Evolutionary conservation across 2,888 invertebrate species (phyloP).

Genomic region (Sinhomidia bicolor): DNA sequence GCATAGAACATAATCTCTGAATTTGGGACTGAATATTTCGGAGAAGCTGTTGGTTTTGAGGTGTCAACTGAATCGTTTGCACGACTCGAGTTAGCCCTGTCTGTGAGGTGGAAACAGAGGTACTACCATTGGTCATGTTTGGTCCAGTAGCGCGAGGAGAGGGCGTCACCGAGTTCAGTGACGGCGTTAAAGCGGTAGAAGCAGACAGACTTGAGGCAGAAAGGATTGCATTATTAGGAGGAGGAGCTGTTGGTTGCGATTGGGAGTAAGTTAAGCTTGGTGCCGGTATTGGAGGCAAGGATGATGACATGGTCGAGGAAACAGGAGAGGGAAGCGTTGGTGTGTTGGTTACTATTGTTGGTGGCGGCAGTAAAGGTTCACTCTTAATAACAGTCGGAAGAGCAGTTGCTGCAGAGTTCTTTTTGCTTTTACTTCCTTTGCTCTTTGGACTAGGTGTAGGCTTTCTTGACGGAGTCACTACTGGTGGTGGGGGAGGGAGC

Average conservation of each 20-base stretch:
- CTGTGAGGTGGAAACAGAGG: slow-evolving; percentile 49
- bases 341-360: slow-evolving; percentile 24
- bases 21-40: slow-evolving; percentile 80
- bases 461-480: slow-evolving; percentile 40
- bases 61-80: slow-evolving; percentile 88
- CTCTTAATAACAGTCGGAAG: slow-evolving; percentile 37
- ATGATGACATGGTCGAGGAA: background rate
- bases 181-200: slow-evolving; percentile 7
- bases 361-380: slow-evolving; percentile 51
- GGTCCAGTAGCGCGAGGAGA: slow-evolving; percentile 52
- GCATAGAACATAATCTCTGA: slow-evolving; percentile 75
- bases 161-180: slow-evolving; percentile 40
- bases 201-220: background rate
- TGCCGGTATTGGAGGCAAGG: background rate
- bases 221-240: slow-evolving; percentile 28
- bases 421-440: slow-evolving; percentile 61
- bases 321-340: slow-evolving; percentile 26
- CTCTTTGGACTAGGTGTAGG: slow-evolving; percentile 73
- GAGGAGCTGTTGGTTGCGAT: slow-evolving; percentile 8
- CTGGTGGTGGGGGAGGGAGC: slow-evolving; percentile 35
- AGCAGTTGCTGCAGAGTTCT: slow-evolving; percentile 37
- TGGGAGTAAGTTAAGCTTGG: slow-evolving; percentile 37
- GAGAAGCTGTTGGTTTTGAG: slow-evolving; percentile 87
- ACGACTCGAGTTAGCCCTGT: slow-evolving; percentile 81
- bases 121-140: slow-evolving; percentile 58